phyloP scores from a whole-genome alignment of 2,888 invertebrate species.

The Arctia plantaginis region DNA sequence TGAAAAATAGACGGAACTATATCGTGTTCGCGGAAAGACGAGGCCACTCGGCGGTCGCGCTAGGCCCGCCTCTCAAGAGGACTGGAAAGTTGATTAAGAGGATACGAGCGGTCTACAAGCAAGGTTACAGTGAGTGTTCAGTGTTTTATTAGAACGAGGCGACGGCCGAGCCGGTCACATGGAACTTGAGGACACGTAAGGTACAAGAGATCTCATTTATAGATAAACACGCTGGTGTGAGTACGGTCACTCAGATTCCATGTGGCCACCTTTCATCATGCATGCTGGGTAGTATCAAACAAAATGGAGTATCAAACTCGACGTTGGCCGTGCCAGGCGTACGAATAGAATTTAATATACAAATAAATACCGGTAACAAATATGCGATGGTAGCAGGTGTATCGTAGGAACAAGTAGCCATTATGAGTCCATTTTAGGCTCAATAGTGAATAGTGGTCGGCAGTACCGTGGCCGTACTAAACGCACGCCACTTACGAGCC shows the following conservation, averaged over 20 bases:
- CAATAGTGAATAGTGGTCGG: constrained; percentile 76
- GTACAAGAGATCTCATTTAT: constrained; percentile 32
- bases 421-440: constrained; percentile 85
- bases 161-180: constrained; percentile 49
- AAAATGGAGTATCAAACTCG: constrained; percentile 19
- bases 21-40: constrained; percentile 83
- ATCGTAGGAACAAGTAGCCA: constrained; percentile 81
- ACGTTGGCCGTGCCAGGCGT: constrained; percentile 34
- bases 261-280: constrained; percentile 60
- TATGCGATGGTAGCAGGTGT: constrained; percentile 80
- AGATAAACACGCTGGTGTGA: constrained; percentile 8
- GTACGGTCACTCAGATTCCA: constrained; percentile 61
- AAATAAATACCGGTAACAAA: constrained; percentile 76
- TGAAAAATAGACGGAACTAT: constrained; percentile 79
- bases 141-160: constrained; percentile 48
- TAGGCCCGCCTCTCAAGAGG: constrained; percentile 80
- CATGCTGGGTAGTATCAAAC: constrained; percentile 36
- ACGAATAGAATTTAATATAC: constrained; percentile 66
- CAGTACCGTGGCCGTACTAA: constrained; percentile 67
- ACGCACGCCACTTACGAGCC: constrained; percentile 63
- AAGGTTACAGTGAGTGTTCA: constrained; percentile 83
- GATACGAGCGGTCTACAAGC: constrained; percentile 82
- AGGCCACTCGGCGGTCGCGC: constrained; percentile 79
- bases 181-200: constrained; percentile 50
- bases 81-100: constrained; percentile 78